These are phyloP conservation scores for Leucoraja erinaceus DNA, from an alignment of 2,113 vertebrate genomes.

Conservation along the genomic window DNA sequence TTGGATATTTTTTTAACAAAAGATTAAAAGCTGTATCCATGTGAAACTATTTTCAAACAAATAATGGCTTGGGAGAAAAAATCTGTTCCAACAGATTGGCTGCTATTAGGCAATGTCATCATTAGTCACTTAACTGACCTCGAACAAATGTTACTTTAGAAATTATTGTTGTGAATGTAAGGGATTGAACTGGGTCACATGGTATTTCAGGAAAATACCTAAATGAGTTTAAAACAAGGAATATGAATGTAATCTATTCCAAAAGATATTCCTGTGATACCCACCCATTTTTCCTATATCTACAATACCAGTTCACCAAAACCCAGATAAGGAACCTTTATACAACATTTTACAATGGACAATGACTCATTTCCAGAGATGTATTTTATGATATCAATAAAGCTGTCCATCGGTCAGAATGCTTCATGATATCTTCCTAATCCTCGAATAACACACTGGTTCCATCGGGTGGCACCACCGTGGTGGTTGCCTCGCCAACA, in stretches of 20 bases:
- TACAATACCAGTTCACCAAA: not conserved
- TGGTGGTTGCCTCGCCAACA: no score
- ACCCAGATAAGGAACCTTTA: not conserved
- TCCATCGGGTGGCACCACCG: no score
- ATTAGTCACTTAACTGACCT: not conserved
- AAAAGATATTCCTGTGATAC: not conserved
- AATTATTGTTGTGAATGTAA: not conserved
- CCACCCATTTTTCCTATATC: not conserved
- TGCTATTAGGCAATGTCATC: not conserved
- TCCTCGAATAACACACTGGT: not conserved
- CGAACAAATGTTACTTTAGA: not conserved
- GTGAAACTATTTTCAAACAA: not conserved
- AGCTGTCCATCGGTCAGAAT: not conserved
- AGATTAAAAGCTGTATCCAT: not conserved
- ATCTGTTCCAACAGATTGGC: not conserved
- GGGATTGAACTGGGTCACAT: not conserved
- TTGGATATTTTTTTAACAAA: not conserved
- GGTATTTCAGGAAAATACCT: not conserved
- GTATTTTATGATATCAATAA: not conserved
- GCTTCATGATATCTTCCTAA: not conserved
- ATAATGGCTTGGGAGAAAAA: not conserved
- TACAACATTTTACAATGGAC: not conserved
- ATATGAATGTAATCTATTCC: not conserved
- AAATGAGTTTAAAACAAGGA: not conserved
- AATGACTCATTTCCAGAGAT: not conserved